Evolutionary conservation across 2,797 vertebrate genomes (phyloP).

Genomic region (Bovichtus diacanthus): DNA sequence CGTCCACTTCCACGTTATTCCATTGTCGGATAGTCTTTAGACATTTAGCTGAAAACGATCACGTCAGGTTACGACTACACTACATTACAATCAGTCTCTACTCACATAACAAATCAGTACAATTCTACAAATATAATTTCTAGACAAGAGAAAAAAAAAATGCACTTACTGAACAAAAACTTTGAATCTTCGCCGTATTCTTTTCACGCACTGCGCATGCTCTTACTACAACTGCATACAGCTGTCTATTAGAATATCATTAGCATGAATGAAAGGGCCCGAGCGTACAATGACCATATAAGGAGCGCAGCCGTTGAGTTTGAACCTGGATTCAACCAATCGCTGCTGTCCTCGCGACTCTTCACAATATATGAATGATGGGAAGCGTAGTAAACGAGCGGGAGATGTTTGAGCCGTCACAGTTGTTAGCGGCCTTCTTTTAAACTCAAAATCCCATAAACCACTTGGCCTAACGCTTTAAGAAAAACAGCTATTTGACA

Average conservation of each 20-base stretch:
- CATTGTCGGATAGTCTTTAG: conserved; percentile 76
- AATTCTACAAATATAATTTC: conserved; percentile 7
- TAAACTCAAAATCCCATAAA: conserved; percentile 71
- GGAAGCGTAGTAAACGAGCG: conserved; percentile 70
- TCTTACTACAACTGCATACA: conserved; percentile 84
- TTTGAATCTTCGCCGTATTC: conserved; percentile 86
- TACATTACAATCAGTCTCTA: neutral
- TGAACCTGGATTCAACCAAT: conserved; percentile 82
- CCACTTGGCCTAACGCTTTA: conserved; percentile 26
- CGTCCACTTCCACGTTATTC: conserved; percentile 80
- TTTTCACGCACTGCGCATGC: conserved; percentile 83
- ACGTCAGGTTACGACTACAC: conserved; percentile 23
- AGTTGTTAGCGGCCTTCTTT: neutral
- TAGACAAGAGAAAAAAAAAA: conserved; percentile 51
- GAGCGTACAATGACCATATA: conserved; percentile 78
- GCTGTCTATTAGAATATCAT: conserved; percentile 82
- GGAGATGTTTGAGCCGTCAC: neutral
- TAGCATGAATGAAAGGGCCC: conserved; percentile 78
- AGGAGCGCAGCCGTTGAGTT: conserved; percentile 79
- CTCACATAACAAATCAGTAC: neutral
- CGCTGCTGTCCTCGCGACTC: neutral
- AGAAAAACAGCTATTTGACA: conserved; percentile 65
- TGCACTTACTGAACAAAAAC: conserved; percentile 85
- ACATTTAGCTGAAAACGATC: conserved; percentile 18
- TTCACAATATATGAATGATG: conserved; percentile 64